A percentile compares a stretch with the other conserved stretches of the same genome.
Conservation (phyloP, 2,888 invertebrate genomes). For the Nomada fabriciana region DNA sequence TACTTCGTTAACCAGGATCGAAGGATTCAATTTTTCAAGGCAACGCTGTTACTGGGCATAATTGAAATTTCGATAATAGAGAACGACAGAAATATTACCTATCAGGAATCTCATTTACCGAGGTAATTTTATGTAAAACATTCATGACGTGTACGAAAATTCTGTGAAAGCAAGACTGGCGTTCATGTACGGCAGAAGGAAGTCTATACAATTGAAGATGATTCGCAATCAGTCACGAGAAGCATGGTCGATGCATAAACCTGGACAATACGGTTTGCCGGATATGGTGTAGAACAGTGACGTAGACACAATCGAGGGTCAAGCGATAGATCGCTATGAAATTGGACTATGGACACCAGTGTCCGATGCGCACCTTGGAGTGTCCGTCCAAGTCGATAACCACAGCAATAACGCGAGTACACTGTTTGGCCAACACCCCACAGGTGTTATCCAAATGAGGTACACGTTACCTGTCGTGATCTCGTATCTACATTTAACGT, state of each 20-base stretch:
- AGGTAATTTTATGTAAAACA: too few relatives aligned
- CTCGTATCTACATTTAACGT: not conserved
- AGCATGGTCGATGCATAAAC: constrained; percentile 21
- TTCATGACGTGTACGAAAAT: not conserved
- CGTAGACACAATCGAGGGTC: constrained; percentile 47
- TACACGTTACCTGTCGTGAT: not conserved
- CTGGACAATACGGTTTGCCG: constrained; percentile 32
- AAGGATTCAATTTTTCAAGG: too few relatives aligned
- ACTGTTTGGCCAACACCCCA: constrained; percentile 19
- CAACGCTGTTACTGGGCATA: too few relatives aligned
- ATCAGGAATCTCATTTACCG: too few relatives aligned
- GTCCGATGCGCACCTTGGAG: constrained; percentile 29
- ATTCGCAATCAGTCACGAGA: constrained; percentile 1
- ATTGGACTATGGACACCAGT: constrained; percentile 47
- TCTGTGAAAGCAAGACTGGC: not conserved
- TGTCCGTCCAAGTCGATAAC: constrained; percentile 45
- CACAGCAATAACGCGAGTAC: constrained; percentile 13
- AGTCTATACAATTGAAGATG: constrained; percentile 13
- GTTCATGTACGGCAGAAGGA: not conserved
- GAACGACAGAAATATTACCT: too few relatives aligned
- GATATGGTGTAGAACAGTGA: constrained; percentile 39
- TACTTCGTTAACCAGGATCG: too few relatives aligned
- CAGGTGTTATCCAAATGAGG: constrained; percentile 6
- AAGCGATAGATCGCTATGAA: constrained; percentile 43
- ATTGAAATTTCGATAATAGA: too few relatives aligned